Evolutionary conservation across 2,797 vertebrate genomes (phyloP).

Genomic region (Spatula versicolor): DNA sequence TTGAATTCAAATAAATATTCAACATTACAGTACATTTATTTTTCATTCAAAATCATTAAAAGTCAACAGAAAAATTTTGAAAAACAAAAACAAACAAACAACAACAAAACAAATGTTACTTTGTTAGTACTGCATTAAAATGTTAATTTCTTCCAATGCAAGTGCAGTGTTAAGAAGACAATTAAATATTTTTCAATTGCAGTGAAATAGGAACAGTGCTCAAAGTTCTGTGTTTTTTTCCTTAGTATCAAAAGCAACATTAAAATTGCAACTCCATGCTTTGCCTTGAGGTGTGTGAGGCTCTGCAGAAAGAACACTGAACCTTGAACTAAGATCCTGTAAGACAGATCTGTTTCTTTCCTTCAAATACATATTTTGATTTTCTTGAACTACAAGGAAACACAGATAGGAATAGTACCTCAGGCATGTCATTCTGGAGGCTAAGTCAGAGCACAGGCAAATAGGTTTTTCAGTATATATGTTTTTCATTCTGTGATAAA

Average conservation of each 20-base stretch:
- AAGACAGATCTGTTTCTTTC: slow-evolving; percentile 41
- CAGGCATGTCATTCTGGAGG: slow-evolving; percentile 7
- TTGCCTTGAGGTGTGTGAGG: neutral
- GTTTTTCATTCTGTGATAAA: neutral
- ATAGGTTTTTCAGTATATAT: neutral
- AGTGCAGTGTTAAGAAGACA: neutral
- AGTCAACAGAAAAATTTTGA: neutral
- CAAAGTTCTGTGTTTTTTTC: neutral
- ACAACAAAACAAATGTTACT: neutral
- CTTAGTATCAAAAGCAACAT: neutral
- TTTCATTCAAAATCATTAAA: neutral
- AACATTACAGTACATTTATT: neutral
- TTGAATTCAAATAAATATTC: neutral
- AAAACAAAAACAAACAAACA: neutral
- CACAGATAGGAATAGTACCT: slow-evolving; percentile 18
- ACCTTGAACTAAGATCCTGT: neutral
- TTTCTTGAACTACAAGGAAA: slow-evolving; percentile 46
- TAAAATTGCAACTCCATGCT: neutral
- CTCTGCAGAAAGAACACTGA: neutral
- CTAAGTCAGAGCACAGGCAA: neutral
- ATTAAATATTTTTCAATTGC: neutral
- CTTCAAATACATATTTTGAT: slow-evolving; percentile 27
- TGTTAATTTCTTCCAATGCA: neutral
- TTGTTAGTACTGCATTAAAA: neutral
- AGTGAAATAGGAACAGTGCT: neutral